Evolutionary conservation across 1,140 invertebrate genomes (phyloP).

Genomic region (Drosophila mojavensis): DNA sequence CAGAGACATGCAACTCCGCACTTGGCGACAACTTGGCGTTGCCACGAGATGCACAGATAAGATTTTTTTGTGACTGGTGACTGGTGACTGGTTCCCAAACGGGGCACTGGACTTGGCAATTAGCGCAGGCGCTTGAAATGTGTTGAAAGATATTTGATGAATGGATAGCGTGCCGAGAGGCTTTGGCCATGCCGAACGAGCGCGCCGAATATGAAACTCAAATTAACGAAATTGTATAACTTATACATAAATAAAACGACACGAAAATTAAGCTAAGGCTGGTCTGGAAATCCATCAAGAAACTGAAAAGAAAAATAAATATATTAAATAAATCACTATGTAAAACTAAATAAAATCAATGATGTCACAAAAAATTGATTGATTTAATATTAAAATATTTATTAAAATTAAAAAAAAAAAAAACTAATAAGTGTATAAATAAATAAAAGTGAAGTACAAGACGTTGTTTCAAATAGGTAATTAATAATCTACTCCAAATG

Average conservation of each 20-base stretch:
- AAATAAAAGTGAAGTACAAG: too few relatives aligned
- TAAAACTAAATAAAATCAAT: too few relatives aligned
- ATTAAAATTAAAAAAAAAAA: too few relatives aligned
- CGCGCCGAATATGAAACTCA: conserved; percentile 2
- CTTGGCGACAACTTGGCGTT: conserved; percentile 62
- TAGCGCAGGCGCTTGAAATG: conserved; percentile 72
- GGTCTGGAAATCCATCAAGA: too few relatives aligned
- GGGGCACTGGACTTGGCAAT: conserved; percentile 57
- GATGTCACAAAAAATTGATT: too few relatives aligned
- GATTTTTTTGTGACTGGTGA: conserved; percentile 71
- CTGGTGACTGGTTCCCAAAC: conserved; percentile 73
- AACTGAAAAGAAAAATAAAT: not conserved
- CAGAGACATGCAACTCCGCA: conserved; percentile 51
- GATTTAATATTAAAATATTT: too few relatives aligned
- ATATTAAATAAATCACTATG: too few relatives aligned
- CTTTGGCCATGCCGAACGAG: not conserved
- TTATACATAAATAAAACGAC: not conserved
- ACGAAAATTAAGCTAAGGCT: too few relatives aligned
- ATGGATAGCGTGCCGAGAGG: conserved; percentile 59
- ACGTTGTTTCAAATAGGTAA: too few relatives aligned
- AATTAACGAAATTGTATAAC: not conserved
- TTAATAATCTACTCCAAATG: too few relatives aligned
- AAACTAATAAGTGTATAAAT: too few relatives aligned
- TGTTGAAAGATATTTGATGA: conserved; percentile 80
- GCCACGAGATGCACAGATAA: conserved; percentile 76